Percentiles rank a stretch among this genome's conserved stretches.
Conservation (phyloP, 2,797 vertebrate species). For the Hafferia zeledoni region DNA sequence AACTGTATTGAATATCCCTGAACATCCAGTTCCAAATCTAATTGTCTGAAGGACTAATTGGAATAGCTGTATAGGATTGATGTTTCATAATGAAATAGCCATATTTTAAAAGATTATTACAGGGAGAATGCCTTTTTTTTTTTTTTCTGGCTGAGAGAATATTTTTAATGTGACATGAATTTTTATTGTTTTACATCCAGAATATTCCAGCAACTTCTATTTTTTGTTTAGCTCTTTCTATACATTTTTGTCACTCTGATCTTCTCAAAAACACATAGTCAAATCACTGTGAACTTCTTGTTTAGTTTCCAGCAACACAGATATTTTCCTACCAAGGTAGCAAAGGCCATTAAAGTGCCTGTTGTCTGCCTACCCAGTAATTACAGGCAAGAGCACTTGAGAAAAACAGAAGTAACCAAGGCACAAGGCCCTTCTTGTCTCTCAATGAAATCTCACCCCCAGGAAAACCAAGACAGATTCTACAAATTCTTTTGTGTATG, state of each 20-base stretch:
- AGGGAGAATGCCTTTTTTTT: background rate
- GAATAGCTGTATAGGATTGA: background rate
- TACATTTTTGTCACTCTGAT: background rate
- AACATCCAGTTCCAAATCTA: background rate
- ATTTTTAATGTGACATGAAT: background rate
- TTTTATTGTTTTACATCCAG: background rate
- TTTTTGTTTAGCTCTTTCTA: background rate
- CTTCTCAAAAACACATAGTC: background rate
- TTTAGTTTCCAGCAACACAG: background rate
- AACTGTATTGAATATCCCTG: background rate
- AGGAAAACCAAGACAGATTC: background rate
- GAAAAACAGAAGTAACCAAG: background rate
- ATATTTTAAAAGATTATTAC: background rate
- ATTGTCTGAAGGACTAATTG: background rate
- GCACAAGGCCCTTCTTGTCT: background rate
- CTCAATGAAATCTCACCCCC: background rate
- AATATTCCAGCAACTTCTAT: background rate
- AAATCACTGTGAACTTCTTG: background rate
- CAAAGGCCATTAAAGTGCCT: background rate
- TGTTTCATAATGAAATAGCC: background rate
- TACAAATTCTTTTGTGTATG: rapidly evolving
- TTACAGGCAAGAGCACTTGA: background rate
- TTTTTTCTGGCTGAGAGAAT: background rate
- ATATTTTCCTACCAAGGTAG: background rate
- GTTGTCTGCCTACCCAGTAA: background rate